Conservation (phyloP, 2,113 vertebrate species). For the Campylomormyrus tamandua region DNA sequence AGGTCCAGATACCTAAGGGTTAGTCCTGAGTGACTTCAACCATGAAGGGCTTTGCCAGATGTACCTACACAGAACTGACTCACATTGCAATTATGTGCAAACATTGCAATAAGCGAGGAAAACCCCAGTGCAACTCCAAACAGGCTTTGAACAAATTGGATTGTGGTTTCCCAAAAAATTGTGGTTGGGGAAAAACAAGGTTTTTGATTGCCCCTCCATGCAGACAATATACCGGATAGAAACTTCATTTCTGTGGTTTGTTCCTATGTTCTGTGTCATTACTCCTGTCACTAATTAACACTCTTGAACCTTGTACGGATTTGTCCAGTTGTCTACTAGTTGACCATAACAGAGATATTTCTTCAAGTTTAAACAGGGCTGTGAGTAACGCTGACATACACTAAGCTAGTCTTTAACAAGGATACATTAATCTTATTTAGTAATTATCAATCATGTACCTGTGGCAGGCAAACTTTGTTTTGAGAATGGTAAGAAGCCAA, state of each 20-base stretch:
- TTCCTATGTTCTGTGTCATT: conserved; percentile 9
- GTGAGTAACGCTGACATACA: not conserved
- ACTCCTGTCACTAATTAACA: conserved; percentile 15
- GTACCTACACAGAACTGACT: conserved; percentile 35
- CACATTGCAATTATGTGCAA: conserved; percentile 41
- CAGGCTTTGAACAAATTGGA: conserved; percentile 52
- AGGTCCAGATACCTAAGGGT: not conserved
- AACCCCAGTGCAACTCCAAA: conserved; percentile 38
- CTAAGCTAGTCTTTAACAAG: not conserved
- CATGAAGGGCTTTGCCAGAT: not conserved
- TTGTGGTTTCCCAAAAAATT: conserved; percentile 50
- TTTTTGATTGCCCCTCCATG: conserved; percentile 29
- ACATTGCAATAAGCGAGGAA: conserved; percentile 38
- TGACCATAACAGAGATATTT: not conserved
- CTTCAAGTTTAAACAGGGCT: not conserved
- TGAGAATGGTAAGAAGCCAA: not conserved
- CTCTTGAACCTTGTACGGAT: not conserved
- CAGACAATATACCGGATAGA: conserved; percentile 32
- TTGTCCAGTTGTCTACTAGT: not conserved
- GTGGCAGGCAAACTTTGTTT: not conserved
- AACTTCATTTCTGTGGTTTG: conserved; percentile 39
- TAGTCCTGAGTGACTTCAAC: not conserved
- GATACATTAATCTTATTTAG: not conserved
- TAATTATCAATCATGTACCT: not conserved
- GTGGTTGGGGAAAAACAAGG: conserved; percentile 38